Conservation (phyloP, 1,140 invertebrate species). For the Leptinotarsa texana region DNA sequence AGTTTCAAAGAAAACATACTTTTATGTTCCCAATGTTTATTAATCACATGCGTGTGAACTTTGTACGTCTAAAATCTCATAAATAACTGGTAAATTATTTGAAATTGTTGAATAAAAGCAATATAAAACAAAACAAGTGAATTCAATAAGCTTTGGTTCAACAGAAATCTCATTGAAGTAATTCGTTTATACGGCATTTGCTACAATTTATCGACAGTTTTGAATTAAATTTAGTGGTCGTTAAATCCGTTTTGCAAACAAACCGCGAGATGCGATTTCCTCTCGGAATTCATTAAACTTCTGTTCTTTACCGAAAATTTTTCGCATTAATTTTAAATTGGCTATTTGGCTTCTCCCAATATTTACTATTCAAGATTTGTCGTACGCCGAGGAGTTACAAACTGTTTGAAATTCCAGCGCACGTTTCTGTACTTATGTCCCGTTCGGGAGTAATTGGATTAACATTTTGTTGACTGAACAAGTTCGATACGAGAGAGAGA, state of each 20-base stretch:
- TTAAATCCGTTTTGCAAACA: background rate
- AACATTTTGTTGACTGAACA: background rate
- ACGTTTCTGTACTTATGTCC: slow-evolving; percentile 13
- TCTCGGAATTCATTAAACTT: background rate
- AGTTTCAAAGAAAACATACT: too few relatives aligned
- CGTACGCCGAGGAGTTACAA: background rate
- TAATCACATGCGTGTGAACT: too few relatives aligned
- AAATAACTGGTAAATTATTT: too few relatives aligned
- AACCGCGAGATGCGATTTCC: background rate
- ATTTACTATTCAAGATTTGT: background rate
- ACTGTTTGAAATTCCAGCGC: background rate
- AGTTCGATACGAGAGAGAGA: too few relatives aligned
- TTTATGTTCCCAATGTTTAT: too few relatives aligned
- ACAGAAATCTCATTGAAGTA: background rate
- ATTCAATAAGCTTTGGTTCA: background rate
- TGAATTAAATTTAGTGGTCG: background rate
- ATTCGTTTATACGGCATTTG: background rate
- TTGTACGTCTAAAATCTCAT: too few relatives aligned
- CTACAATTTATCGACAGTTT: background rate
- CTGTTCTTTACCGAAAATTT: background rate
- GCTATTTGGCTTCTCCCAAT: background rate
- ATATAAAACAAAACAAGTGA: too few relatives aligned
- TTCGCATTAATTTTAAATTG: background rate
- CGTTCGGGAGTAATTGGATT: slow-evolving; percentile 12
- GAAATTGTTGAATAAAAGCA: too few relatives aligned